Conservation (phyloP, 2,113 vertebrate species). For the Donacobius atricapilla region DNA sequence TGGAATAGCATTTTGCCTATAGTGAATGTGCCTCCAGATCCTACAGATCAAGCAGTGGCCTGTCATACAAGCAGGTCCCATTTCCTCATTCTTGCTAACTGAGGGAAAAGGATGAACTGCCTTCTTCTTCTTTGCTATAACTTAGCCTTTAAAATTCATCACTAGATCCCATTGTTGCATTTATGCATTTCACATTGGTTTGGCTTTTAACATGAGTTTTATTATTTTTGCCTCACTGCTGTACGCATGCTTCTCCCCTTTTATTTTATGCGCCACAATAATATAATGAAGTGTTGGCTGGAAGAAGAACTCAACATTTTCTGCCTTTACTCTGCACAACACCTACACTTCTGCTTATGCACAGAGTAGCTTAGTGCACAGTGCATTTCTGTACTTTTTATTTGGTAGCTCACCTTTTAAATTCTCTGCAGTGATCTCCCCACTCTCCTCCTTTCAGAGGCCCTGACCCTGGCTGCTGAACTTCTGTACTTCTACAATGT, state of each 20-base stretch:
- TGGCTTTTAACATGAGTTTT: background rate
- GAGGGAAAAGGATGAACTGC: background rate
- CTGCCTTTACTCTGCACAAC: background rate
- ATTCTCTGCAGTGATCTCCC: background rate
- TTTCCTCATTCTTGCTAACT: background rate
- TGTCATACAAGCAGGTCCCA: background rate
- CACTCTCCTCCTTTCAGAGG: background rate
- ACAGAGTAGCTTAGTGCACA: background rate
- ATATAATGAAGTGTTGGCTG: background rate
- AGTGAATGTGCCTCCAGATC: background rate
- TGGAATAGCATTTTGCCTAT: background rate
- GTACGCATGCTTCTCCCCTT: background rate
- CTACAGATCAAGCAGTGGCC: background rate
- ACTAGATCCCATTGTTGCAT: background rate
- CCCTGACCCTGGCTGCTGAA: background rate
- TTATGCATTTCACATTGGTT: background rate
- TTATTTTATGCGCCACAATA: background rate
- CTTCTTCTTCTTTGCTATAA: background rate
- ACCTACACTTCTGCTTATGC: background rate
- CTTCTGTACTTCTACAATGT: background rate
- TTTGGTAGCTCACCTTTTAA: background rate
- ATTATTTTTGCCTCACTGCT: background rate
- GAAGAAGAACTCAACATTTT: background rate
- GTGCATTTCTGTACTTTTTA: background rate
- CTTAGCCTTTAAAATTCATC: background rate